Base-by-base conservation (phyloP, 2,888 invertebrate genomes). In the Synergus gifuensis region DNA sequence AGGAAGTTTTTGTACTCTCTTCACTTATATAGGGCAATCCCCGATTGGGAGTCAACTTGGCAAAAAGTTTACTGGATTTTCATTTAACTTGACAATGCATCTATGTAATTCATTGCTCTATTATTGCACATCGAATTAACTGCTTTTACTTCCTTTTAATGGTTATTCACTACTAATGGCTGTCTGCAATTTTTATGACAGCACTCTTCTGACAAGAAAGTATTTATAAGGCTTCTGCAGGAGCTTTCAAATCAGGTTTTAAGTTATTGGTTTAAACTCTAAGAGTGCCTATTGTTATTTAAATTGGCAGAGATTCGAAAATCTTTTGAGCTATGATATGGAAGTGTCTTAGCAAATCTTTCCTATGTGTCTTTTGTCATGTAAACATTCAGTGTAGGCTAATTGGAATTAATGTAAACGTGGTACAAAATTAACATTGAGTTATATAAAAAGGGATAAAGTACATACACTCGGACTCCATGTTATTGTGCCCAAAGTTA, bases 11-110 rank as follows among this genome's bases (percentile, higher is more conserved):
- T 73, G 11, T 54, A 1, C 28, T 36, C 54, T 16, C 73, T 36
- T 73, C 73, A 36, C 73, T 73, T 28, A 28, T 28, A 28, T 73
- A 73, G 73, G 73, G 36, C 16, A 49, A 49, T 69, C 49, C 49
- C 44, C 22, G 46, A 9, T 67, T 69, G 28, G 46, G 46, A 28
- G 46, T 69, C 49, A 69, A 28, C 69, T 22, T 7, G 18, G 46
- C 22, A 69, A 18, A 46, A 46, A 46, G 14, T 5, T 67, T 5
- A 11, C 67, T 46, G 67, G 22, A 14, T 64, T 64, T 42, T 64
- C 9, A 11, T 64, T n/a, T 42, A 40, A 16, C 42, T n/a, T 49
- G 49, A 5, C 16, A n/a, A 16, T 16, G 7, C 7, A 16, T 49
- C n/a, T 5, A 16, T 16, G 4, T 46, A 4, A n/a, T 49, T 49